Evolutionary conservation across 92 coral and sea anemone genomes (phyloP).

Genomic region (Palythoa grandiflora): DNA sequence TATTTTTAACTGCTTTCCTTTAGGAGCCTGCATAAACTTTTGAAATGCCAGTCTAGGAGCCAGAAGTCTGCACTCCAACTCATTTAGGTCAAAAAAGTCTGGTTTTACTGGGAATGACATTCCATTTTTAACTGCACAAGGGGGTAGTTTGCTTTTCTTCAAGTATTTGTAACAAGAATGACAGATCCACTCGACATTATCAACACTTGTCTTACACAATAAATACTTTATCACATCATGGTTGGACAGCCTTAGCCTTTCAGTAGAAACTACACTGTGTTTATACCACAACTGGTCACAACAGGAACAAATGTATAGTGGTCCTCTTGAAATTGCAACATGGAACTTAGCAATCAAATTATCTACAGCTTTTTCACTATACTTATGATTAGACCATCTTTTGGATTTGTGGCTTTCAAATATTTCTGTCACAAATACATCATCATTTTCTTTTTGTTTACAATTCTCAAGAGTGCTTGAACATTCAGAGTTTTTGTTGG

Average conservation of each 20-base stretch:
- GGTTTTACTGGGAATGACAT: background rate
- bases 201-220: background rate
- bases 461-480: conserved; percentile 4
- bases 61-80: conserved; percentile 11
- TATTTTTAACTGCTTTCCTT: background rate
- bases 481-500: conserved; percentile 7
- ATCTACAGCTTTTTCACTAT: background rate
- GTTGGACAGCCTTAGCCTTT: background rate
- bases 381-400: background rate
- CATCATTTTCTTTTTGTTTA: conserved; percentile 5
- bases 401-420: conserved; percentile 14
- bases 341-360: background rate
- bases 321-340: background rate
- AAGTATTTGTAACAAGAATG: background rate
- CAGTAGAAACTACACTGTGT: background rate
- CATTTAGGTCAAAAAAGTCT: conserved; percentile 1
- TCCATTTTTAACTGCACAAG: conserved; percentile 5
- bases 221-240: background rate
- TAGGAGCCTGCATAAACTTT: conserved; percentile 9
- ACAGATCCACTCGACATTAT: background rate
- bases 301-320: background rate
- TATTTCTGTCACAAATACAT: background rate
- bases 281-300: conserved; percentile 4
- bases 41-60: conserved; percentile 8
- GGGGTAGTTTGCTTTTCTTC: background rate